These are phyloP conservation scores for Megalops cyprinoides DNA, from an alignment of 2,797 vertebrate species.

Conservation along the genomic window DNA sequence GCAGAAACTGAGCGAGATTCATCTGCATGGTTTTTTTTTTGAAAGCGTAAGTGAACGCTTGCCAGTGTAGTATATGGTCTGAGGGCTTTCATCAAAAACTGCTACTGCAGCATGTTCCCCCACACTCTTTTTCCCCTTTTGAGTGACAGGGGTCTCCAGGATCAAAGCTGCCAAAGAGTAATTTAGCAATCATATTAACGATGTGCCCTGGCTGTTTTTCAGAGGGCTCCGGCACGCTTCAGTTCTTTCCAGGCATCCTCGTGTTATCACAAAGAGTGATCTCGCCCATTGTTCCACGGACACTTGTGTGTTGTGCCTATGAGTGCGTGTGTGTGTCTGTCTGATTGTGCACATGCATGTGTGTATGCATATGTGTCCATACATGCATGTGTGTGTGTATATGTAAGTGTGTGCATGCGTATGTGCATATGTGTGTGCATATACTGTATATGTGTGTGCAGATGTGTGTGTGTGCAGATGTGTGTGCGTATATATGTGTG, in stretches of 20 bases:
- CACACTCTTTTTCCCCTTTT: not conserved
- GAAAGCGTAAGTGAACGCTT: constrained; percentile 59
- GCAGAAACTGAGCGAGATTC: constrained; percentile 57
- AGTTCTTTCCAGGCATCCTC: constrained; percentile 63
- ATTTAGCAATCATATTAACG: constrained; percentile 73
- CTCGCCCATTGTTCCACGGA: not conserved
- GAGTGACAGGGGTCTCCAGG: constrained; percentile 55
- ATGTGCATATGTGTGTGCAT: constrained; percentile 17
- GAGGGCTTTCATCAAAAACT: too few species aligned
- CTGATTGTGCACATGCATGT: not conserved
- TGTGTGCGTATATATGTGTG: constrained; percentile 5
- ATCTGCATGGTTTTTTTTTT: constrained; percentile 69
- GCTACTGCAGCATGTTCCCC: not conserved
- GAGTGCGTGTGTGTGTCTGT: not conserved
- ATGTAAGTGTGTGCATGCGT: not conserved
- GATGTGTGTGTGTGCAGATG: not conserved
- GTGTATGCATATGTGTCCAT: constrained; percentile 11
- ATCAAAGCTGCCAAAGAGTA: constrained; percentile 72
- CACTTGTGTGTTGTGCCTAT: not conserved
- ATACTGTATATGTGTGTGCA: constrained; percentile 28
- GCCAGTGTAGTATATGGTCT: constrained; percentile 57
- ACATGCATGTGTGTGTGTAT: constrained; percentile 16
- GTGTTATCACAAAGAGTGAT: constrained; percentile 48
- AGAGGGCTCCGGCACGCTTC: constrained; percentile 67
- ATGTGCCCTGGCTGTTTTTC: constrained; percentile 71